Evolutionary conservation across 2,113 vertebrate genomes (phyloP).

Genomic region (Delphinus delphis): DNA sequence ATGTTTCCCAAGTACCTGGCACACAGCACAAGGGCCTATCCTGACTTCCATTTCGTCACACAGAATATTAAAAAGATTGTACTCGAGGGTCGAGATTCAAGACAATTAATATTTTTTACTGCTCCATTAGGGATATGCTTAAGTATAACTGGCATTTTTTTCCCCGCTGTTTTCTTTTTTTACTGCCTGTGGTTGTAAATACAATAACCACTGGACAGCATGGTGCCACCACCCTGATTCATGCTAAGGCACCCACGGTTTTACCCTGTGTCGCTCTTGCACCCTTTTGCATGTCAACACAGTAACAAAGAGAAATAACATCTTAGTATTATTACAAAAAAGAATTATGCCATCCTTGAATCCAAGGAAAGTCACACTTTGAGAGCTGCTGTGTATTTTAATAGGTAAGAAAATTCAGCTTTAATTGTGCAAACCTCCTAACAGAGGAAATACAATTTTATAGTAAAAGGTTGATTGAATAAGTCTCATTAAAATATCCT

Average conservation of each 20-base stretch:
- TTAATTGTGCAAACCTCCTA: not conserved
- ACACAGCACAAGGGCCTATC: fast-evolving
- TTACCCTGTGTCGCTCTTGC: fast-evolving
- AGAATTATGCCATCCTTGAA: not conserved
- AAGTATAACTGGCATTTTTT: not conserved
- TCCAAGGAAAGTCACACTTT: not conserved
- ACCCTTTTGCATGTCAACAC: fast-evolving
- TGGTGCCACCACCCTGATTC: fast-evolving
- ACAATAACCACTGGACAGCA: fast-evolving
- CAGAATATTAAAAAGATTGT: not conserved
- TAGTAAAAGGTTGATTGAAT: not conserved
- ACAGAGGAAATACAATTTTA: not conserved
- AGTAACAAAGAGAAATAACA: not conserved
- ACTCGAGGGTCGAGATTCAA: fast-evolving
- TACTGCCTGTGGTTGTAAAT: fast-evolving
- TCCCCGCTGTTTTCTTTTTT: too few species aligned
- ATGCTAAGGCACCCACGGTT: fast-evolving
- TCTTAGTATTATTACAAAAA: not conserved
- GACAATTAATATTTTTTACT: not conserved
- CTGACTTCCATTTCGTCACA: fast-evolving
- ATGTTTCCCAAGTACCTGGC: fast-evolving
- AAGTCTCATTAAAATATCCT: not conserved
- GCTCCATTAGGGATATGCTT: not conserved
- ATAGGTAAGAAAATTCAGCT: not conserved
- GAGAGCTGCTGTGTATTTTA: not conserved